Base-by-base conservation (phyloP, 1,140 invertebrate species). In the Drosophila tristis region DNA sequence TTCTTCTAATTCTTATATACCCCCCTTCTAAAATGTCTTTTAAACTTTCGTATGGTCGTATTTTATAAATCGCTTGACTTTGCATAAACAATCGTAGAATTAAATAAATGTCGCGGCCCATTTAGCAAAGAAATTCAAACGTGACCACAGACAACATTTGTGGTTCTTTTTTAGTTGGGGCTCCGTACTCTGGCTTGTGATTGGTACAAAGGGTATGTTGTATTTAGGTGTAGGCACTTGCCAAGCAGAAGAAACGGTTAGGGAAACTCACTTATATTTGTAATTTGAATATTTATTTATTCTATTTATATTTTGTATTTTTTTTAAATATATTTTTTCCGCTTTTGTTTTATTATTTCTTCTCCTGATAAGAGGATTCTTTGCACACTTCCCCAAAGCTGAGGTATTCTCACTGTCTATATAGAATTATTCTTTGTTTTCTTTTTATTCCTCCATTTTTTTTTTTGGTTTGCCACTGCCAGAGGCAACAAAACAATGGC, bases 91-190 rank as follows among this genome's bases (percentile, higher is more conserved):
- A 47, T 39, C 11, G 35, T 13, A 51, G 26, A 55, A 51, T 47
- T 59, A 58, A 5, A 47, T 42, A 67, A 13, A 48, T 49, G 15
- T 53, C 74, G 35, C 35, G 81, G 62, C 82, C 81, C 81, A 85
- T 85, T 86, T 85, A 78, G 43, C 63, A 68, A 62, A 64, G 42
- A 53, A 31, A 58, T 63, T 55, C 80, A 66, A 86, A 86, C 82
- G 66, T 89, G 84, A 89, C 84, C 84, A 86, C 78, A 75, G 74
- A 78, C 82, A 89, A 89, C 59, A 54, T 54, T 63, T 71, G 11
- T 59, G 63, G 35, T 4, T 5, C 35, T 42, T 57, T 45, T 9
- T 59, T 25, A 31, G 29, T n/a, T 11, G 15, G 8, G 51, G 2
- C 29, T 54, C 5, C 11, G 35, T 4, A 9, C 31, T 13, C 11